Conservation (phyloP, 2,113 vertebrate species). For the Percopsis transmontana region DNA sequence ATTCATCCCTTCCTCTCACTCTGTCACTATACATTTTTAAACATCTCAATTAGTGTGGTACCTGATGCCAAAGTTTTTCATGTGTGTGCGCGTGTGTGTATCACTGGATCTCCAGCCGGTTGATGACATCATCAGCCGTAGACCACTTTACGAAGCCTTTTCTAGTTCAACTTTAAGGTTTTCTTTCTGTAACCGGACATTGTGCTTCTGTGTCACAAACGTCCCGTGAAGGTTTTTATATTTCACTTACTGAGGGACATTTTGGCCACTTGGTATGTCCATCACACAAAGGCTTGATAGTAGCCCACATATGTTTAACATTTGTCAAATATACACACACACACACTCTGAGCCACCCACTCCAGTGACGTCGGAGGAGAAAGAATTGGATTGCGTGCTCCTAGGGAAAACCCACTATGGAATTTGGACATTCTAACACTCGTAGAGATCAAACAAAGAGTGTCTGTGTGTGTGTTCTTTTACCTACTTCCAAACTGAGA, state of each 20-base stretch:
- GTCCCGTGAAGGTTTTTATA: too few relatives aligned
- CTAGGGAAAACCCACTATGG: background rate
- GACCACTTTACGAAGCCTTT: too few relatives aligned
- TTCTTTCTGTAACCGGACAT: too few relatives aligned
- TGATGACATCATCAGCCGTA: too few relatives aligned
- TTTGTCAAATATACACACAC: constrained; percentile 12
- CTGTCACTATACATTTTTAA: constrained; percentile 45
- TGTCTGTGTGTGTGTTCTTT: constrained; percentile 6
- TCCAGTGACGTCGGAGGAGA: background rate
- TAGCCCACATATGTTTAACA: constrained; percentile 33
- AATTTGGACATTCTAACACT: background rate
- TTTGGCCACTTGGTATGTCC: background rate
- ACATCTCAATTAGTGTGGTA: constrained; percentile 49
- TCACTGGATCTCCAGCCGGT: too few relatives aligned
- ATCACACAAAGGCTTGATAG: constrained; percentile 46
- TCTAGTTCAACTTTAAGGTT: too few relatives aligned
- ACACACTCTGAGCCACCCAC: background rate
- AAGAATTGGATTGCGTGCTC: background rate
- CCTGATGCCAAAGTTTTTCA: constrained; percentile 37
- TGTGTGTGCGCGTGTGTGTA: background rate
- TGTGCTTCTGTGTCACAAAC: too few relatives aligned
- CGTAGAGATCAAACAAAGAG: constrained; percentile 1
- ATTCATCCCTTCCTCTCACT: background rate
- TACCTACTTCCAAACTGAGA: background rate
- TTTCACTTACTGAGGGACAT: too few relatives aligned